Conservation (phyloP, 2,797 vertebrate genomes). For the Phrynocephalus vlangalii region DNA sequence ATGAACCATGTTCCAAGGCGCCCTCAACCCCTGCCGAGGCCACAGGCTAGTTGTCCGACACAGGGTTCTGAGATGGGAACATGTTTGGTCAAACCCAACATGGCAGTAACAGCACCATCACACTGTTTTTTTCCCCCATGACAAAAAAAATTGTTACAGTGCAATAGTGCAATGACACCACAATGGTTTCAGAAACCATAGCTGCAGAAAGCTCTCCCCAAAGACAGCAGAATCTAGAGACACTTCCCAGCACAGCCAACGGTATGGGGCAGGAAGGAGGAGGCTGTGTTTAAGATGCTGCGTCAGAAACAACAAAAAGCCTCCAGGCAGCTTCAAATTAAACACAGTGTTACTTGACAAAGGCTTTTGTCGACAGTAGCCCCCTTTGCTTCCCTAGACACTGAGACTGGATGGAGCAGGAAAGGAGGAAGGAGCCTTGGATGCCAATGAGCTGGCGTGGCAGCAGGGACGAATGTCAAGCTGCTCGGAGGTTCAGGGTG, state of each 20-base stretch:
- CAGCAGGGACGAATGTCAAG: not conserved
- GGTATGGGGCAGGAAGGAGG: not conserved
- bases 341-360: too few species aligned
- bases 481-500: too few species aligned
- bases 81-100: not conserved
- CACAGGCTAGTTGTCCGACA: not conserved
- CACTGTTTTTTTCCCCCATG: not conserved
- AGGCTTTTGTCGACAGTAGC: too few species aligned
- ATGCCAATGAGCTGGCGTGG: not conserved
- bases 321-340: too few species aligned
- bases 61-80: not conserved
- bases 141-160: not conserved
- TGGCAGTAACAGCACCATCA: too few species aligned
- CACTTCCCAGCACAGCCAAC: not conserved
- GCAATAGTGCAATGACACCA: not conserved
- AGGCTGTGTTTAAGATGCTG: too few species aligned
- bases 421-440: too few species aligned
- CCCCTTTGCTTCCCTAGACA: too few species aligned
- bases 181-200: not conserved
- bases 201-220: not conserved
- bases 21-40: accelerated
- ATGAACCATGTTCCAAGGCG: constrained; percentile 6
- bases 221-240: not conserved
- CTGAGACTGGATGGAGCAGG: too few species aligned
- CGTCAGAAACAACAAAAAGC: too few species aligned